Base-by-base conservation (phyloP, 2,888 invertebrate genomes). In the Aelia acuminata region DNA sequence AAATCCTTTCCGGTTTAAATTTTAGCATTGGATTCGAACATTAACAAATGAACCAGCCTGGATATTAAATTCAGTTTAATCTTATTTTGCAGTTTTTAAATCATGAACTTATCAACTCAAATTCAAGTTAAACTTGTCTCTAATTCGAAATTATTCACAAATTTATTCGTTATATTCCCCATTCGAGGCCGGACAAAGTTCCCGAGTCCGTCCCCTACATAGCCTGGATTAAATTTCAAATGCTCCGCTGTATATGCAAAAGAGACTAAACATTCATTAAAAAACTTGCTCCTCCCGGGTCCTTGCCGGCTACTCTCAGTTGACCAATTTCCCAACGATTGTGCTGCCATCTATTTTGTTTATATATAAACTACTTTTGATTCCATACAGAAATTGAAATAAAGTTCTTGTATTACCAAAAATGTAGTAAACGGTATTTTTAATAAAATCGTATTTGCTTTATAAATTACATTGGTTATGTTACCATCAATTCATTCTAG, bases 231-330 rank as follows among this genome's bases (percentile, higher is more conserved):
- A 70, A 70, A 70, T 70, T 70, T 70, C 63, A 70, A 70, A 70
- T 70, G 63, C 31, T 70, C 31, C 0, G 63, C 31, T 70, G 63
- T 70, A 70, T 70, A 70, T 70, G 63, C 63, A 70, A 70, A 70
- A 70, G 63, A 70, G 63, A 18, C 63, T 70, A 70, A 70, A 70
- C 63, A 70, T 70, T 70, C 63, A 70, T 70, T 70, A 70, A 70
- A 70, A 70, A 70, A 70, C 63, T 70, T 70, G 63, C 31, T 70
- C 20, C 35, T 10, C 63, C 8, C 35, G 31, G 35, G 8, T 35
- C 1, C 31, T 8, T 1, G 18, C 18, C 11, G 13, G 15, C 13
- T 4, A 8, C 31, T 31, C 31, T 5, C 1, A 70, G 63, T 70
- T 70, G 63, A 70, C 63, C 31, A 70, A 70, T 35, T 35, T 35